These are phyloP conservation scores for Enteromius unitaeniatus DNA, from an alignment of 2,797 vertebrate species.

Conservation along the genomic window DNA sequence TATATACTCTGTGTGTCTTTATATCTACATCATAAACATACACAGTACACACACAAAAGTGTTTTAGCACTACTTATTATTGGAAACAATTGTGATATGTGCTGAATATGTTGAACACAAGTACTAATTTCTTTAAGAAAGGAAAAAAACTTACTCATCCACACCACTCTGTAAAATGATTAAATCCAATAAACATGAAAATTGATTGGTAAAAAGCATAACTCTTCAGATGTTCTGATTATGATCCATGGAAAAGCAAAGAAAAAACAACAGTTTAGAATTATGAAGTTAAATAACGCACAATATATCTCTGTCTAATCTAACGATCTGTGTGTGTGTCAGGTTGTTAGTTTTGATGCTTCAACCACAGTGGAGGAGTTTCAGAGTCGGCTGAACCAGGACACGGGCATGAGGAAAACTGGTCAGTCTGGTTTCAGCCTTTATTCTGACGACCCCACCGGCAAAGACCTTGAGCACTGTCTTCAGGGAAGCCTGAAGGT, in stretches of 20 bases:
- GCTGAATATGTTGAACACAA: background rate
- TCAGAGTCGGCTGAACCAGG: constrained; percentile 92
- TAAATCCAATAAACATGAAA: background rate
- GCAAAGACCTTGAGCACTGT: constrained; percentile 90
- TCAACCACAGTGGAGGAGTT: constrained; percentile 98
- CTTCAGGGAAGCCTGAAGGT: constrained; percentile 95
- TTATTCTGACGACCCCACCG: constrained; percentile 94
- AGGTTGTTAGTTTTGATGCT: constrained; percentile 98
- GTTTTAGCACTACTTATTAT: background rate
- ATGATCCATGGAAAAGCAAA: background rate
- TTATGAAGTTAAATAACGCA: background rate
- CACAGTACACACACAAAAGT: too few species aligned
- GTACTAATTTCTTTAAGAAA: background rate
- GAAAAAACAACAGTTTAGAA: background rate
- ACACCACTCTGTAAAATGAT: background rate
- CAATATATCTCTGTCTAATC: background rate
- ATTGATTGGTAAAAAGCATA: background rate
- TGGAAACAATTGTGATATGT: background rate
- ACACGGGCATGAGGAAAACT: constrained; percentile 90
- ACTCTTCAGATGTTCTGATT: background rate
- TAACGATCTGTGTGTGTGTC: background rate
- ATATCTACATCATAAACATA: too few species aligned
- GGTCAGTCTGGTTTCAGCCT: constrained; percentile 91
- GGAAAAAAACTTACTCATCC: background rate
- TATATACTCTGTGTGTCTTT: too few species aligned